Percentiles rank a stretch among this genome's conserved stretches.
phyloP scores from a whole-genome alignment of 2,113 vertebrate genomes.

The Hipposideros armiger region DNA sequence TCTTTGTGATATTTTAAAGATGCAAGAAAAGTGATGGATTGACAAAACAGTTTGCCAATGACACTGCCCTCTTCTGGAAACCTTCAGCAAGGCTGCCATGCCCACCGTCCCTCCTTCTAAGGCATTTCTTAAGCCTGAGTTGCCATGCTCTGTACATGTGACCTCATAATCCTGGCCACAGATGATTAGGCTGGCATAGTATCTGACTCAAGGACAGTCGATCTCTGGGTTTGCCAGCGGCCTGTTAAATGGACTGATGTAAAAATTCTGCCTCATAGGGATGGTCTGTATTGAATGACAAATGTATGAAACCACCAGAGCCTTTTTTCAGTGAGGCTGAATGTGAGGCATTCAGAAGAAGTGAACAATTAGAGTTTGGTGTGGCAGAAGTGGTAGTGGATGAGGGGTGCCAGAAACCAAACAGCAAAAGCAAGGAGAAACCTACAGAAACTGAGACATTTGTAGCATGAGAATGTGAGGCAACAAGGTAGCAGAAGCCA shows the following conservation, averaged over 20 bases:
- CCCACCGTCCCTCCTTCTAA: slow-evolving; percentile 41
- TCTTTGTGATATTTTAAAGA: too few species aligned
- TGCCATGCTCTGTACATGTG: slow-evolving; percentile 54
- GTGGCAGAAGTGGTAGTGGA: not conserved
- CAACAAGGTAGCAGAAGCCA: slow-evolving; percentile 54
- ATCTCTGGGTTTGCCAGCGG: not conserved
- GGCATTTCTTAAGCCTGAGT: slow-evolving; percentile 56
- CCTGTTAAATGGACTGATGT: slow-evolving; percentile 3
- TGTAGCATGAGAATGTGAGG: slow-evolving; percentile 27
- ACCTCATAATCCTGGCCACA: slow-evolving; percentile 47
- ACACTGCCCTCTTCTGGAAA: slow-evolving; percentile 40
- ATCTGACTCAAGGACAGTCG: not conserved
- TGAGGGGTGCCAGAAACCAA: slow-evolving; percentile 35
- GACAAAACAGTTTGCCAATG: not conserved
- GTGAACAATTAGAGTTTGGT: slow-evolving; percentile 20
- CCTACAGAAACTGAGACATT: slow-evolving; percentile 36
- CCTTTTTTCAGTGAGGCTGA: slow-evolving; percentile 2
- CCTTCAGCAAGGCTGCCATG: slow-evolving; percentile 12
- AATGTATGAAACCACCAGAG: slow-evolving; percentile 8
- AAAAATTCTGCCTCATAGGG: slow-evolving; percentile 33
- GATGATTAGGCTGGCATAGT: not conserved
- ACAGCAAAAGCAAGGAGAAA: slow-evolving; percentile 56
- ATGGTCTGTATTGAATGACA: not conserved
- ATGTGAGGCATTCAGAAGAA: slow-evolving; percentile 53
- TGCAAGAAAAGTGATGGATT: too few species aligned